Percentiles rank a stretch among this genome's conserved stretches.
Evolutionary conservation across 2,888 invertebrate species (phyloP).

Genomic region (Cephus sareptanus): DNA sequence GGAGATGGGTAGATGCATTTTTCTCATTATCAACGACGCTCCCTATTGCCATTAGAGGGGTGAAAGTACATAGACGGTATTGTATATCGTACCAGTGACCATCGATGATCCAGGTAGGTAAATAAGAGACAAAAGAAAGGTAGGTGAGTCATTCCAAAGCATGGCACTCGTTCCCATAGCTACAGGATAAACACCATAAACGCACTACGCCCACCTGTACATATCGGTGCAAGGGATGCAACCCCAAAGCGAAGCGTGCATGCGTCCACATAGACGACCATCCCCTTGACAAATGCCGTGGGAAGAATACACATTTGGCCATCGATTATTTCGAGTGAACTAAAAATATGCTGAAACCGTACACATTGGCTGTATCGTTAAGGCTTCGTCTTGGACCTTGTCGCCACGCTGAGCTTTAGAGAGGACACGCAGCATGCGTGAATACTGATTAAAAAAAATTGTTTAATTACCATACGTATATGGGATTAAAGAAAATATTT

Average conservation of each 20-base stretch:
- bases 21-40: background rate
- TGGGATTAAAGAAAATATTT: background rate
- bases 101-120: background rate
- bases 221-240: slow-evolving; percentile 22
- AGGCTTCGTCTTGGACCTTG: background rate
- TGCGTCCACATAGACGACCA: slow-evolving; percentile 1
- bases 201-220: slow-evolving; percentile 40
- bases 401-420: background rate
- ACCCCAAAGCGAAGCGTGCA: background rate
- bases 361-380: slow-evolving; percentile 2
- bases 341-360: slow-evolving; percentile 43
- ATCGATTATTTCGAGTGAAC: slow-evolving; percentile 8
- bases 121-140: slow-evolving; percentile 9
- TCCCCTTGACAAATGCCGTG: slow-evolving; percentile 36
- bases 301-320: slow-evolving; percentile 33
- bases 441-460: background rate
- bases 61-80: background rate
- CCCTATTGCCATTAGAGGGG: background rate
- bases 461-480: background rate
- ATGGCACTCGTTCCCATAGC: slow-evolving; percentile 35
- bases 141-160: slow-evolving; percentile 22
- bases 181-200: slow-evolving; percentile 30
- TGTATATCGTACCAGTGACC: background rate
- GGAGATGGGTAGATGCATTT: background rate
- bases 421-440: background rate